Evolutionary conservation across 2,888 invertebrate genomes (phyloP).

Genomic region (Xestobium rufovillosum): DNA sequence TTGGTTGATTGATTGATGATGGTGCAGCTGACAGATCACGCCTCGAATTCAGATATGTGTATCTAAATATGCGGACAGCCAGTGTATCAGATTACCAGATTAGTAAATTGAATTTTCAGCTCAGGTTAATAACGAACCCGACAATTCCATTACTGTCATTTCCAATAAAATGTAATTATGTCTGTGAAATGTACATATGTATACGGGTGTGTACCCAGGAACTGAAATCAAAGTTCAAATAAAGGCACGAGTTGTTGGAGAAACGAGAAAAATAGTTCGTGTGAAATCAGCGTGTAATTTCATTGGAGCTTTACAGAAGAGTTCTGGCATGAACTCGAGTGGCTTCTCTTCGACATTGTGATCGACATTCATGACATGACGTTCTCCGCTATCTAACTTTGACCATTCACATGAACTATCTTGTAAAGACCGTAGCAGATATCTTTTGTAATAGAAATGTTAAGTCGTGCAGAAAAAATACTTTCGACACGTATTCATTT

Average conservation of each 20-base stretch:
- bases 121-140: too few relatives aligned
- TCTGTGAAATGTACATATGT: too few relatives aligned
- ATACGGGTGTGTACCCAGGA: too few relatives aligned
- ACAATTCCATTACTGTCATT: too few relatives aligned
- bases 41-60: too few relatives aligned
- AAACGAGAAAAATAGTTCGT: slow-evolving; percentile 26
- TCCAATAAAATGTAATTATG: too few relatives aligned
- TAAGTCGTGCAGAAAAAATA: slow-evolving; percentile 29
- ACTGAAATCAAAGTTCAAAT: too few relatives aligned
- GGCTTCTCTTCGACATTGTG: slow-evolving; percentile 13
- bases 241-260: slow-evolving; percentile 27
- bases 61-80: too few relatives aligned
- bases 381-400: slow-evolving; percentile 31
- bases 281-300: slow-evolving; percentile 28
- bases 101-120: too few relatives aligned
- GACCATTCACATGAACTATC: slow-evolving; percentile 31
- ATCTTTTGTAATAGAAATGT: slow-evolving; percentile 29
- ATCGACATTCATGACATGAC: slow-evolving; percentile 29
- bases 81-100: too few relatives aligned
- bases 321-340: slow-evolving; percentile 19
- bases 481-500: slow-evolving; percentile 18
- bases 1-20: too few relatives aligned
- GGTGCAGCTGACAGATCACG: too few relatives aligned
- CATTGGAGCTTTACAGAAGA: slow-evolving; percentile 21
- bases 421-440: slow-evolving; percentile 18